Base-by-base conservation (phyloP, 2,888 invertebrate species). In the Cheilosia vernalis region DNA sequence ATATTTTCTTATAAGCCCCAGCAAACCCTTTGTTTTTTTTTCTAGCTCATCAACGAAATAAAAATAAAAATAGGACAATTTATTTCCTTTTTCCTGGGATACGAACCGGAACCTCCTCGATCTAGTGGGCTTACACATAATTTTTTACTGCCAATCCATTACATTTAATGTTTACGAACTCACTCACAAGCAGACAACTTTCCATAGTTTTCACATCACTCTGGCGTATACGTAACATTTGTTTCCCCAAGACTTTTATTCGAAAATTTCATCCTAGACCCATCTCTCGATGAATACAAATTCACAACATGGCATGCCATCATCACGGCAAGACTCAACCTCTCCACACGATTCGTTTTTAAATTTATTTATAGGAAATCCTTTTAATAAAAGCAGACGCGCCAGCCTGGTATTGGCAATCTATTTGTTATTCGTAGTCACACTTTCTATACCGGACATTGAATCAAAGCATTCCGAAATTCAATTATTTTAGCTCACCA, bases 381-480 rank as follows among this genome's bases (percentile, higher is more conserved):
- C 61, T 61, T 37, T 47, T 77, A 61, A 67, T 67, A 67, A 53
- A 40, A 17, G 55, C 40, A 69, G 77, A 77, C 74, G 24, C 44
- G 44, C 21, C 53, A 37, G 13, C 15, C 47, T 4, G 24, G 21
- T 44, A n/a, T 24, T 10, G 10, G 1, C 37, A 42, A 17, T 53
- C 24, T 60, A 51, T 69, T 83, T 73, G 53, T 58, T 60, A 58
- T 74, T 66, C 66, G n/a, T 15, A 55, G 64, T 73, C 73, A 64
- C 37, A 60, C 56, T 74, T 70, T 70, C 47, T 56, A 64, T 64
- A 70, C 56, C 79, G 84, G 80, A 74, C 74, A 80, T 84, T 70
- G 66, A 80, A 84, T 76, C 74, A 84, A 74, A 80, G 80, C 69
- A 42, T 73, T 40, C 78, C 64, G 69, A 56, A 84, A 84, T 84